Conservation (phyloP, 2,113 vertebrate species). For the Crypturellus undulatus region DNA sequence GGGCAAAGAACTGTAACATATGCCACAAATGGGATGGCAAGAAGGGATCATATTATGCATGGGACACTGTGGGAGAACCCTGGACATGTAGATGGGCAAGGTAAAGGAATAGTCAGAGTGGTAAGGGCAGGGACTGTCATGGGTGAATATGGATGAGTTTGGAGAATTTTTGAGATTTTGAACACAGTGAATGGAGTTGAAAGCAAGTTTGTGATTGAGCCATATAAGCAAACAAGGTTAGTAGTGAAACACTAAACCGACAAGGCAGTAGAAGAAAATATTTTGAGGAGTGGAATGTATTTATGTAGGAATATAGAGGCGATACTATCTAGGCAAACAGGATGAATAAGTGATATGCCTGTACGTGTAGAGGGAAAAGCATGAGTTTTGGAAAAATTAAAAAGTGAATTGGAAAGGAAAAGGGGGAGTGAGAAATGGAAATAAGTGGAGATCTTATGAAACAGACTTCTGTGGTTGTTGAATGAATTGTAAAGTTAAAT, state of each 20-base stretch:
- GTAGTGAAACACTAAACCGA: neutral
- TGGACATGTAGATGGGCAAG: neutral
- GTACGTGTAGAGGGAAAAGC: neutral
- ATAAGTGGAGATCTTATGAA: neutral
- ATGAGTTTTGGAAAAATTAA: neutral
- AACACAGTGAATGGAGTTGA: neutral
- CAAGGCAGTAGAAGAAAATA: neutral
- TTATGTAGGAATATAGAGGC: neutral
- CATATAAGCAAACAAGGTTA: neutral
- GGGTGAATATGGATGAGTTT: neutral
- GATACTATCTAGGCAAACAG: neutral
- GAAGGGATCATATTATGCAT: neutral
- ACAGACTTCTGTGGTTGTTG: neutral
- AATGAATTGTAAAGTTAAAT: neutral
- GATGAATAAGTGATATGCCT: neutral
- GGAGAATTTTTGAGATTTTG: neutral
- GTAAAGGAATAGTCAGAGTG: neutral
- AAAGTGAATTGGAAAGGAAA: neutral
- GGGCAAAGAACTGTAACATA: neutral
- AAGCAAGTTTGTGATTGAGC: neutral
- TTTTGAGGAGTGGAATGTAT: neutral
- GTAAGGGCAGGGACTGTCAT: too few species aligned
- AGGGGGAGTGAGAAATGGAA: neutral
- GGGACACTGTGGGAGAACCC: neutral
- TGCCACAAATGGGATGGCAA: neutral